These are phyloP conservation scores for Ibycter americanus DNA, from an alignment of 2,797 vertebrate genomes.

Conservation along the genomic window DNA sequence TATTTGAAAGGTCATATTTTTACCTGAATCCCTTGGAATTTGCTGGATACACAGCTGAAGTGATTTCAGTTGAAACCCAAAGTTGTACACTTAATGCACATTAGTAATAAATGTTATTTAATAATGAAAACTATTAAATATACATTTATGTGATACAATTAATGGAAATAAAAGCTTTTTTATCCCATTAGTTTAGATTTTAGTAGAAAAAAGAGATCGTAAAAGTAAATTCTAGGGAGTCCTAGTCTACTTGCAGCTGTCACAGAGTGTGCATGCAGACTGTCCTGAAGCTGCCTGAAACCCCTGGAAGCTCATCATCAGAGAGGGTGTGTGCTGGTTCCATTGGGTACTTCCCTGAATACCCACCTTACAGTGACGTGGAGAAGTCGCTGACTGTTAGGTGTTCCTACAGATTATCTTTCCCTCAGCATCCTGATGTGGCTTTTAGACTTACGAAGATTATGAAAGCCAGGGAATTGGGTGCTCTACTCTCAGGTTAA, in stretches of 20 bases:
- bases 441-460: neutral
- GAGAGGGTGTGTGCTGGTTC: neutral
- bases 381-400: neutral
- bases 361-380: neutral
- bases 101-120: neutral
- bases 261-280: neutral
- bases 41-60: conserved; percentile 25
- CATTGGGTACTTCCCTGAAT: neutral
- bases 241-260: neutral
- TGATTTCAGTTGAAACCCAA: neutral
- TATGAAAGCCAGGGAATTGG: neutral
- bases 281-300: neutral
- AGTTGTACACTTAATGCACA: neutral
- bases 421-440: neutral
- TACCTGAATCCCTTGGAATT: conserved; percentile 60
- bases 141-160: neutral
- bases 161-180: neutral
- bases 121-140: neutral
- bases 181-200: neutral
- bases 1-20: conserved; percentile 69
- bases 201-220: neutral
- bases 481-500: neutral
- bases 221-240: neutral
- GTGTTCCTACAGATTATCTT: neutral
- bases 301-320: neutral